phyloP scores from a whole-genome alignment of 2,888 invertebrate species.

The Campoplex nolae region DNA sequence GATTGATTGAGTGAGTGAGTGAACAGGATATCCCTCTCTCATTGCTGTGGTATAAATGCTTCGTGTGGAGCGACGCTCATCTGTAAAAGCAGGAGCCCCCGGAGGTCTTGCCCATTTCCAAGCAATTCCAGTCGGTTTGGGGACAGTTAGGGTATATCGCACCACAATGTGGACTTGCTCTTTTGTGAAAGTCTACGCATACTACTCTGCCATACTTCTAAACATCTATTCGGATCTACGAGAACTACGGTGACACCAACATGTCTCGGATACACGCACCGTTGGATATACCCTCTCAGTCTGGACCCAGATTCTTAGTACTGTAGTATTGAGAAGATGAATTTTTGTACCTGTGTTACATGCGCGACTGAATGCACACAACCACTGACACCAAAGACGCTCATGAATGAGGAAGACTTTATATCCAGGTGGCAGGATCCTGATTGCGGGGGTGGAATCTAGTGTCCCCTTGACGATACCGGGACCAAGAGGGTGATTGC shows the following conservation, averaged over 20 bases:
- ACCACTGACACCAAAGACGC: slow-evolving; percentile 15
- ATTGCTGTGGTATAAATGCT: slow-evolving; percentile 44
- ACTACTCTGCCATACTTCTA: slow-evolving; percentile 54
- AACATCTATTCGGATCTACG: slow-evolving; percentile 47
- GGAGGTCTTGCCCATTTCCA: slow-evolving; percentile 73
- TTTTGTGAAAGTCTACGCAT: slow-evolving; percentile 74
- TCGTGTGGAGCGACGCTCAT: slow-evolving; percentile 46
- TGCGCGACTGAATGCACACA: slow-evolving; percentile 42
- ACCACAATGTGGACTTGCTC: slow-evolving; percentile 76
- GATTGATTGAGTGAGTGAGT: slow-evolving; percentile 43
- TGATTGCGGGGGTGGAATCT: slow-evolving; percentile 64
- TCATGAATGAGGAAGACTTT: slow-evolving; percentile 64
- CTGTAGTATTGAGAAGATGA: slow-evolving; percentile 62
- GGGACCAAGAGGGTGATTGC: slow-evolving; percentile 54
- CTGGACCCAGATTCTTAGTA: slow-evolving; percentile 48
- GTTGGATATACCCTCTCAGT: slow-evolving; percentile 32
- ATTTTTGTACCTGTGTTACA: slow-evolving; percentile 62
- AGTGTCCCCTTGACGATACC: slow-evolving; percentile 47
- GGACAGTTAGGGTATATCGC: slow-evolving; percentile 77
- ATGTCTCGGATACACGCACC: slow-evolving; percentile 58
- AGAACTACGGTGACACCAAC: slow-evolving; percentile 49
- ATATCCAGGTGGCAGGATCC: slow-evolving; percentile 69
- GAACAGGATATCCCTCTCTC: slow-evolving; percentile 49
- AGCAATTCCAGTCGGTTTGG: slow-evolving; percentile 76
- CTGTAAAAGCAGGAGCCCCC: slow-evolving; percentile 51